Evolutionary conservation across 2,113 vertebrate genomes (phyloP).

Genomic region (Epinephelus fuscoguttatus): DNA sequence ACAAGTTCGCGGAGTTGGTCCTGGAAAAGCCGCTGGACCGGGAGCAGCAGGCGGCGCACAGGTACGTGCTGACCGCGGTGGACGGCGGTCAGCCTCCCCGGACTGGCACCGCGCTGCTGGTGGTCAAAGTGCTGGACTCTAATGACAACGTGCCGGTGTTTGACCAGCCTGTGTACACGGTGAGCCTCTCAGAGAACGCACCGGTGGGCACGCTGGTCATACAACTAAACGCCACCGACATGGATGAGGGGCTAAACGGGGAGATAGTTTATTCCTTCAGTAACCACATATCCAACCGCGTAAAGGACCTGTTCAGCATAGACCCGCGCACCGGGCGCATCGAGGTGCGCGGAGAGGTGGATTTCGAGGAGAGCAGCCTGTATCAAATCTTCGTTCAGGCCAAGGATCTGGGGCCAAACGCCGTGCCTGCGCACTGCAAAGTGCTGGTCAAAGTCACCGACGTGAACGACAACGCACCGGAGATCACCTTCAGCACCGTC

Average conservation of each 20-base stretch:
- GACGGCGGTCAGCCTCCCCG: conserved; percentile 94
- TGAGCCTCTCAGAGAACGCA: conserved; percentile 93
- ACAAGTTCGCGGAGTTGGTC: conserved; percentile 96
- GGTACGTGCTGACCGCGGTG: conserved; percentile 97
- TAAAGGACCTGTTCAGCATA: conserved; percentile 93
- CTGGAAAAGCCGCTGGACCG: conserved; percentile 95
- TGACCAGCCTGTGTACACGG: conserved; percentile 94
- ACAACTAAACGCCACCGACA: conserved; percentile 96
- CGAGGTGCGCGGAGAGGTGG: conserved; percentile 94
- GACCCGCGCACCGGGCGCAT: conserved; percentile 92
- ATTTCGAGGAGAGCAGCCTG: conserved; percentile 94
- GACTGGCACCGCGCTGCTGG: conserved; percentile 96
- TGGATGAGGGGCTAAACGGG: conserved; percentile 95
- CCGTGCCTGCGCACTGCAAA: conserved; percentile 96
- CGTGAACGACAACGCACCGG: conserved; percentile 95
- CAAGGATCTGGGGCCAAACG: conserved; percentile 96
- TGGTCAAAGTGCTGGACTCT: conserved; percentile 95
- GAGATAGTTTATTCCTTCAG: conserved; percentile 97
- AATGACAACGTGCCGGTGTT: conserved; percentile 98
- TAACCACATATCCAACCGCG: conserved; percentile 93
- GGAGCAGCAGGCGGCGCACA: conserved; percentile 96
- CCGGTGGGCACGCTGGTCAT: conserved; percentile 93
- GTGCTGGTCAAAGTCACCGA: conserved; percentile 94
- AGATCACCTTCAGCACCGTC: conserved; percentile 97
- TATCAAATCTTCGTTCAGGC: conserved; percentile 97